These are phyloP conservation scores for Anabas testudineus DNA, from an alignment of 2,797 vertebrate genomes.

Conservation along the genomic window DNA sequence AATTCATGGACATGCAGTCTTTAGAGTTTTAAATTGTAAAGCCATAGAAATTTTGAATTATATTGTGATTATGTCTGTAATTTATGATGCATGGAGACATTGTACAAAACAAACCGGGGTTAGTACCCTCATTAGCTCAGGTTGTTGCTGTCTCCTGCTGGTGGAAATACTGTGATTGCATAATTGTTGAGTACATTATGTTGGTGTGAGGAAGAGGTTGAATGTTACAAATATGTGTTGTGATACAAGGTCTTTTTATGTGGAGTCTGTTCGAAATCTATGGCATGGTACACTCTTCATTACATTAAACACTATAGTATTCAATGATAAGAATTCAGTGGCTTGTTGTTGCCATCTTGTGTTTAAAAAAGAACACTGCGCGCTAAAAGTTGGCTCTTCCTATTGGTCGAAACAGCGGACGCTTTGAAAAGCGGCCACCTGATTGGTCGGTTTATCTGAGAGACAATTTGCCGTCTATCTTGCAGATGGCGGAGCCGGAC, in stretches of 20 bases:
- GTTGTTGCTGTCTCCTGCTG: neutral
- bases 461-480: conserved; percentile 69
- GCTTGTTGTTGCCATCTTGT: conserved; percentile 60
- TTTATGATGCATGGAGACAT: conserved; percentile 21
- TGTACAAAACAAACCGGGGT: neutral
- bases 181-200: conserved; percentile 12
- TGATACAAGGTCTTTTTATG: conserved; percentile 49
- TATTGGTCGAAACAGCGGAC: conserved; percentile 75
- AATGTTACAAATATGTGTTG: conserved; percentile 1
- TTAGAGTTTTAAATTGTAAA: conserved; percentile 29
- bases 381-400: neutral
- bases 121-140: neutral
- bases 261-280: neutral
- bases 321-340: neutral
- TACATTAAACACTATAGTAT: neutral
- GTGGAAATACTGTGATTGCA: conserved; percentile 25
- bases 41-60: conserved; percentile 29
- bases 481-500: conserved; percentile 79
- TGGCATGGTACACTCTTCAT: neutral
- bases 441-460: conserved; percentile 77
- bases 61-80: conserved; percentile 31
- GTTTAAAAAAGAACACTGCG: conserved; percentile 8
- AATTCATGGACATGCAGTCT: neutral
- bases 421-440: conserved; percentile 51
- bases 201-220: neutral